A percentile compares a stretch with the other conserved stretches of the same genome.
Evolutionary conservation across 1,140 invertebrate species (phyloP).

Genomic region (Cheumatopsyche charites): DNA sequence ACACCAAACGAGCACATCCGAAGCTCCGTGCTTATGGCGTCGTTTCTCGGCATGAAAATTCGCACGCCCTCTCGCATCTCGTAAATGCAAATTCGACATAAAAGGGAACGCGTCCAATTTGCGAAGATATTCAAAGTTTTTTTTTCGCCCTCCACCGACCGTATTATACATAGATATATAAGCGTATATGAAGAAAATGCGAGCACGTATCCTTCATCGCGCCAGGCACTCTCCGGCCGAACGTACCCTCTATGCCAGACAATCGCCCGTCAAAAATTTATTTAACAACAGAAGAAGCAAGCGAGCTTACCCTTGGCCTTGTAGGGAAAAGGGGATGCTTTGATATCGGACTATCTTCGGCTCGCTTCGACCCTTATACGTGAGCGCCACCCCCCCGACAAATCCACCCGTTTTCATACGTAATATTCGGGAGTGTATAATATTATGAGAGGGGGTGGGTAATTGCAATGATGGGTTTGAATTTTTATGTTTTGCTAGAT

Average conservation of each 20-base stretch:
- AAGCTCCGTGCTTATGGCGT: conserved; percentile 15
- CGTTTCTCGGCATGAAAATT: conserved; percentile 22
- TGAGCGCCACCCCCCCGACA: too few relatives aligned
- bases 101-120: conserved; percentile 24
- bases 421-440: neutral
- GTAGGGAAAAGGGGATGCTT: neutral
- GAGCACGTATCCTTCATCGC: neutral
- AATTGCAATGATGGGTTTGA: neutral
- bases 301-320: conserved; percentile 24
- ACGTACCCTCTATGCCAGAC: conserved; percentile 15
- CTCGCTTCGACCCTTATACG: neutral
- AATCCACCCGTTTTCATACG: too few relatives aligned
- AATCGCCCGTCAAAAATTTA: conserved; percentile 26
- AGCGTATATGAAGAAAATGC: neutral
- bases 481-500: too few relatives aligned
- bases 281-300: conserved; percentile 27
- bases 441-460: conserved; percentile 8
- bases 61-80: conserved; percentile 20
- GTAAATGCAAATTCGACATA: conserved; percentile 26
- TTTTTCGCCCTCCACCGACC: neutral
- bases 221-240: neutral
- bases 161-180: neutral
- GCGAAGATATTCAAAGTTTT: conserved; percentile 14
- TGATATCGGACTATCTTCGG: conserved; percentile 5
- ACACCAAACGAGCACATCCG: too few relatives aligned